Percentiles rank a stretch among this genome's conserved stretches.
phyloP scores from a whole-genome alignment of 1,140 invertebrate genomes.

The Scaptomyza graminum region DNA sequence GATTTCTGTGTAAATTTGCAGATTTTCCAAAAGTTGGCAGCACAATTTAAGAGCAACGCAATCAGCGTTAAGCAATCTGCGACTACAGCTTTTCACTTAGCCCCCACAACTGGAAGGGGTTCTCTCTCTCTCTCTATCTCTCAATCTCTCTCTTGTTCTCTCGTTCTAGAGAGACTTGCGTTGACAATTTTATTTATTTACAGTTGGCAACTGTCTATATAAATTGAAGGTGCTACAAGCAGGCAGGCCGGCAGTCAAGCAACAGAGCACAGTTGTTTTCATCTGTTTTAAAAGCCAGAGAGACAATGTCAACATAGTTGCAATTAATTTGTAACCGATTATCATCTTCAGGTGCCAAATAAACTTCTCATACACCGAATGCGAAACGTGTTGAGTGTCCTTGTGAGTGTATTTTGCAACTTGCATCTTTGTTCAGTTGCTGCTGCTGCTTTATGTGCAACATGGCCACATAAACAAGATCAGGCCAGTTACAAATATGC shows the following conservation, averaged over 20 bases:
- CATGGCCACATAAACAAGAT: slow-evolving; percentile 79
- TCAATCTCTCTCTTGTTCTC: too few species aligned
- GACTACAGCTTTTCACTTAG: slow-evolving; percentile 49
- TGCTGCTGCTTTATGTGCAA: slow-evolving; percentile 78
- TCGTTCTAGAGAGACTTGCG: slow-evolving; percentile 30
- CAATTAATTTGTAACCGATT: slow-evolving; percentile 84
- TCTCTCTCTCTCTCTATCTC: background rate
- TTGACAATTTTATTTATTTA: slow-evolving; percentile 83
- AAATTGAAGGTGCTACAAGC: slow-evolving; percentile 63
- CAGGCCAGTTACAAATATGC: slow-evolving; percentile 38
- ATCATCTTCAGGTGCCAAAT: slow-evolving; percentile 84
- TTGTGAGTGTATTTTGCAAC: slow-evolving; percentile 35
- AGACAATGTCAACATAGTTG: slow-evolving; percentile 82
- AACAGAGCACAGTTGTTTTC: background rate
- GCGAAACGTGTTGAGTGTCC: slow-evolving; percentile 69
- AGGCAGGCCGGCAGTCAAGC: too few species aligned
- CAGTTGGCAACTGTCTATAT: slow-evolving; percentile 80
- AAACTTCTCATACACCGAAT: slow-evolving; percentile 74
- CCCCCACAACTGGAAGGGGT: background rate
- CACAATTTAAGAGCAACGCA: slow-evolving; percentile 80
- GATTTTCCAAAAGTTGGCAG: slow-evolving; percentile 79
- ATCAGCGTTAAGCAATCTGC: slow-evolving; percentile 76
- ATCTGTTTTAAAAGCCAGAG: slow-evolving; percentile 27
- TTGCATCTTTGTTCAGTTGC: slow-evolving; percentile 37
- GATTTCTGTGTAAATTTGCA: slow-evolving; percentile 80